Evolutionary conservation across 2,888 invertebrate genomes (phyloP), one percentile per base, ranked within the genome.

Genomic region (Drosophila neotestacea): DNA sequence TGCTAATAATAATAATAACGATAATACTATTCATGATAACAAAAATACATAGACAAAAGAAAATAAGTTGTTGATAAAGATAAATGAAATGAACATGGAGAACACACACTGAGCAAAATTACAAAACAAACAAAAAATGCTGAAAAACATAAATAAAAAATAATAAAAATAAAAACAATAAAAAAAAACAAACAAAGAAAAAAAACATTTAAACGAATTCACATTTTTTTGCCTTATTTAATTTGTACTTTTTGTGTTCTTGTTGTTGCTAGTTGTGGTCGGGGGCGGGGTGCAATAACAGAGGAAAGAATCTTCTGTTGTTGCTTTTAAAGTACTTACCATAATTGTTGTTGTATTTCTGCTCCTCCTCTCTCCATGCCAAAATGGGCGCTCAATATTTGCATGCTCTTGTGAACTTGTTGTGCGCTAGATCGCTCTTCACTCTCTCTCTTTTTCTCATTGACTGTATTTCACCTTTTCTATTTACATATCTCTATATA

Each of bases 101-200:
- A 58, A 60, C 59, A 82, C 41, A 77, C 74, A 68, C 54, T 65
- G 73, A 77, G 78, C 81, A 77, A 77, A 77, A 81, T 81, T 73
- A 81, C 64, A 78, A 81, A 68, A 78, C 63, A 60, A 79, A 64
- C 30, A 48, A 69, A 54, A 81, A 73, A 76, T 73, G 79, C 82
- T 89, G 62, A 85, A 89, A 85, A 81, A 71, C 70, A 71, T 69
- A 73, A 83, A 67, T 70, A 66, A 71, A 85, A 64, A 88, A 75
- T 56, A 69, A 63, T 61, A 79, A 70, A 73, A 76, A 76, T 72
- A 73, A 88, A 63, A 77, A 78, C 60, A 71, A 80, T 61, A 81
- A 78, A 68, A 65, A n/a, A 85, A 67, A 81, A 73, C 47, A 60
- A 59, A 54, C 67, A 62, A 58, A 44, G 10, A 50, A 63, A 62